phyloP scores from a whole-genome alignment of 2,888 invertebrate genomes.

The Rhamnusium bicolor region DNA sequence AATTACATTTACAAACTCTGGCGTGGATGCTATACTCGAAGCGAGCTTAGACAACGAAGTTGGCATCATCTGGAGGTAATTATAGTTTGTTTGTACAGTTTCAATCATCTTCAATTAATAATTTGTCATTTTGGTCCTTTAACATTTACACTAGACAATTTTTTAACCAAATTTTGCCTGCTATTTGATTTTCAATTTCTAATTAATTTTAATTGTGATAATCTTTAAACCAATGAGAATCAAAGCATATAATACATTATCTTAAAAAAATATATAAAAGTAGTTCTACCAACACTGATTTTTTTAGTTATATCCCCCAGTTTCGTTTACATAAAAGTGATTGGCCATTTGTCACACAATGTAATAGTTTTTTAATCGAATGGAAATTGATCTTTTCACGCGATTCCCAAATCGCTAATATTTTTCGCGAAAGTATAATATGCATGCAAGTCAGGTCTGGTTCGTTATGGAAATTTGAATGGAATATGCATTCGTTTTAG shows the following conservation, averaged over 20 bases:
- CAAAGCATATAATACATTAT: not conserved
- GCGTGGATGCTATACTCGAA: no score
- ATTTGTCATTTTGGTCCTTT: no score
- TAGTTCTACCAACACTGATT: not conserved
- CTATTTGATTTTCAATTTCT: no score
- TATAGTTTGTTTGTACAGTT: no score
- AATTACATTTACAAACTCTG: no score
- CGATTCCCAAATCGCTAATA: conserved; percentile 47
- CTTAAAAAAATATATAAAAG: not conserved
- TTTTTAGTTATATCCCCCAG: not conserved
- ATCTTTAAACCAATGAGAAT: no score
- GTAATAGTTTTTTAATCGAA: conserved; percentile 31
- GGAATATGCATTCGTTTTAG: conserved; percentile 59
- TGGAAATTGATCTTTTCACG: conserved; percentile 35
- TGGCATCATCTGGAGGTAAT: no score
- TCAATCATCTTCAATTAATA: no score
- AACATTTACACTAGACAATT: no score
- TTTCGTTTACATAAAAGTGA: not conserved
- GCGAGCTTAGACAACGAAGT: no score
- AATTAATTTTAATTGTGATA: no score
- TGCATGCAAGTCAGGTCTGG: conserved; percentile 57
- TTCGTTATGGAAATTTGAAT: conserved; percentile 59
- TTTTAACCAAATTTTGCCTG: no score
- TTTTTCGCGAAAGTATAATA: conserved; percentile 44
- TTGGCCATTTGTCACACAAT: not conserved